A percentile compares a stretch with the other conserved stretches of the same genome.
Conservation (phyloP, 2,888 invertebrate species). For the Ophion ventricosus region DNA sequence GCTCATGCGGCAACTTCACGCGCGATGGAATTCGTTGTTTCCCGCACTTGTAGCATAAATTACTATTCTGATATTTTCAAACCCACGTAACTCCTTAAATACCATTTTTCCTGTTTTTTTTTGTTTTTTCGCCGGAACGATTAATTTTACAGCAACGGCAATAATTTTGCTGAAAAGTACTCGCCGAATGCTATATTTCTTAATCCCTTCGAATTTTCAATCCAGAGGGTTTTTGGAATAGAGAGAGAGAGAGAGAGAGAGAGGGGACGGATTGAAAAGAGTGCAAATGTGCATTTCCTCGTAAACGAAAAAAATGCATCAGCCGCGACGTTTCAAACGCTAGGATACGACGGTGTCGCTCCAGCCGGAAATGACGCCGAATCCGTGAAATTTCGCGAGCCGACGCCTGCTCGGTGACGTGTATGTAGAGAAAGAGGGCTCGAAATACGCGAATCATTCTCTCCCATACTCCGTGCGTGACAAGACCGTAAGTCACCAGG, state of each 20-base stretch:
- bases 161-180: not conserved
- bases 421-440: conserved; percentile 1
- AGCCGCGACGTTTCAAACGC: not conserved
- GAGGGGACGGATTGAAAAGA: not conserved
- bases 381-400: conserved; percentile 41
- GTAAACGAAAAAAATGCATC: not conserved
- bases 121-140: too few species aligned
- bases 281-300: not conserved
- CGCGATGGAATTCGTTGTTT: too few species aligned
- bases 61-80: too few species aligned
- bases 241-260: not conserved
- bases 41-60: too few species aligned
- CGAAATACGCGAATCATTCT: conserved; percentile 17
- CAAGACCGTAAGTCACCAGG: conserved; percentile 5
- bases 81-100: too few species aligned
- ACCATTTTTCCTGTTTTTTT: not conserved
- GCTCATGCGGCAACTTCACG: too few species aligned
- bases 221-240: not conserved
- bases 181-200: not conserved
- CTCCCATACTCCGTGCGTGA: conserved; percentile 16
- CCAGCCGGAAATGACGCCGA: conserved; percentile 35
- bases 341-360: conserved; percentile 58
- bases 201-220: not conserved
- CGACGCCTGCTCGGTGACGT: conserved; percentile 57
- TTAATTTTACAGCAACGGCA: too few species aligned